Base-by-base conservation (phyloP, 2,888 invertebrate species). In the Ditylenchus weischeri region DNA sequence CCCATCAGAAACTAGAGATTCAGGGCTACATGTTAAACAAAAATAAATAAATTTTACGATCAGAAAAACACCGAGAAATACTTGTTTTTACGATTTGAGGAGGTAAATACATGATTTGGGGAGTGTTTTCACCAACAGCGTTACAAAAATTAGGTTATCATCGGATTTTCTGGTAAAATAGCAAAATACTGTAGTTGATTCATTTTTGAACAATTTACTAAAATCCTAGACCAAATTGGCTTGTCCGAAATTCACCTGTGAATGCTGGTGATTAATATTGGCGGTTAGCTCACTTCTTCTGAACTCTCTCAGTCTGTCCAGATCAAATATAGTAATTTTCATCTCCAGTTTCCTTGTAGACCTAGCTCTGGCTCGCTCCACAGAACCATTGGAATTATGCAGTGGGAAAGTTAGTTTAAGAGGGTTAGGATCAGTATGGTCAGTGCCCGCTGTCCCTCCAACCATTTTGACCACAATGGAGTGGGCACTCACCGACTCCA, bases 231-330 rank as follows among this genome's bases (percentile, higher is more conserved):
- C 21, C 50, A 50, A 19, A 2, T 50, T 19, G 21, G 1, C 6
- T 50, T 50, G 2, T 50, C n/a, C 6, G 6, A 50, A 50, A 2
- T 50, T 5, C 57, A 59, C 67, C 57, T 66, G 67, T 23, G 67
- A 59, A 51, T 54, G 57, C 10, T 66, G 62, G 67, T 36, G 59
- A 19, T 59, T 59, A 21, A 59, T 29, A 23, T 38, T 49, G 15
- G 71, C 63, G n/a, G 68, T 69, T 13, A 75, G 58, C 23, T 62
- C 71, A 48, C 69, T 73, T 15, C 63, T 49, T 11, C 73, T 66
- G 43, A 73, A 75, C 54, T 73, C 75, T 35, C 64, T 50, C 48
- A 75, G 36, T 35, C 64, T 59, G 35, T 73, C 75, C 54, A 73
- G 57, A 57, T 73, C 73, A 57, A 68, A 73, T 13, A 68, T 60